phyloP scores from a whole-genome alignment of 2,797 vertebrate species.

The Chromobotia macracanthus region DNA sequence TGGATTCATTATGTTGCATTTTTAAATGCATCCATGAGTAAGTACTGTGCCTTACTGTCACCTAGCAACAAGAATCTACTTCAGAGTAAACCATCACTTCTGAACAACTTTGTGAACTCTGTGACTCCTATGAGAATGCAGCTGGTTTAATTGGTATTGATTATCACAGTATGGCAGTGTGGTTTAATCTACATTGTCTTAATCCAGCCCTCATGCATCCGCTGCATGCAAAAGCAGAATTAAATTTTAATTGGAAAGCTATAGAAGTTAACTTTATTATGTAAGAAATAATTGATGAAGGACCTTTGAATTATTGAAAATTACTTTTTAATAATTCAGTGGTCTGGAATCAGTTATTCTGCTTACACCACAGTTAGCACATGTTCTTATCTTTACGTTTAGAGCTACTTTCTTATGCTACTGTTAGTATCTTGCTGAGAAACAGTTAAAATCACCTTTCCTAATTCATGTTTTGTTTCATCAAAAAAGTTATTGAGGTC shows the following conservation, averaged over 20 bases:
- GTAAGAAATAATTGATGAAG: neutral
- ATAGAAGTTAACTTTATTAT: constrained; percentile 13
- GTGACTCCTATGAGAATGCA: neutral
- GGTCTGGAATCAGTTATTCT: neutral
- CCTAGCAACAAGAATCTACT: constrained; percentile 35
- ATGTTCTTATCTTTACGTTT: neutral
- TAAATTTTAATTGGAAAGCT: constrained; percentile 26
- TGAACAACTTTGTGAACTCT: constrained; percentile 25
- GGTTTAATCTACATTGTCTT: neutral
- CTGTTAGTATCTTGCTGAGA: neutral
- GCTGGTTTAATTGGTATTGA: neutral
- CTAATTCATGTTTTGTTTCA: no score
- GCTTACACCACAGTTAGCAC: neutral
- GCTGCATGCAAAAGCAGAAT: neutral
- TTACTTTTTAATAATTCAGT: neutral
- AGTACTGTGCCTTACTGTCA: constrained; percentile 35
- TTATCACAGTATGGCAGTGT: neutral
- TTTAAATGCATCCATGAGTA: constrained; percentile 15
- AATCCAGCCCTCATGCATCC: neutral
- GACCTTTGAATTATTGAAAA: neutral
- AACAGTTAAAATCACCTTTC: no score
- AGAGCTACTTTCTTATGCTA: neutral
- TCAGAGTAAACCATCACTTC: constrained; percentile 13
- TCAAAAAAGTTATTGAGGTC: no score
- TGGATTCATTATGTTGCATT: constrained; percentile 42